Base-by-base conservation (phyloP, 1,140 invertebrate genomes). In the Aphelenchoides fujianensis region DNA sequence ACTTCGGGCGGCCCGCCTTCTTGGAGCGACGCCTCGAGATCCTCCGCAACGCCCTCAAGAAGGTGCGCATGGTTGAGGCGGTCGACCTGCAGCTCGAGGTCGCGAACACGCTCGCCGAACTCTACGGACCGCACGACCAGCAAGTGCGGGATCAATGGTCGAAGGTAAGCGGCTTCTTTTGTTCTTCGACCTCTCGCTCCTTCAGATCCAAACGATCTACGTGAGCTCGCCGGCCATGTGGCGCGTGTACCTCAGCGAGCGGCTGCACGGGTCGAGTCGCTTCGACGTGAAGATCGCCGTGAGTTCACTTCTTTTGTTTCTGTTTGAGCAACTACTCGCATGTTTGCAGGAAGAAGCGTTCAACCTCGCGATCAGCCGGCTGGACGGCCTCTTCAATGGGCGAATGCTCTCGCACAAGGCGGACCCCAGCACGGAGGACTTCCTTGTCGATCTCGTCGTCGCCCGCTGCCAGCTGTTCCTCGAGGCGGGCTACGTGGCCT, bases 1-100 rank as follows among this genome's bases (percentile, higher is more conserved):
- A 66, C 32, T 12, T 19, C 53, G n/a, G n/a, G n/a, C 32, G 2
- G 37, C 19, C 12, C 1, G 34, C 1, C 31, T 66, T n/a, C 31
- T 66, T 66, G 2, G 63, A 66, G 53, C 31, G 63, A 32, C 31
- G 36, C 37, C 12, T 36, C 36, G 63, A 66, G 32, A 66, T 66
- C 36, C 37, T 66, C 36, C 37, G 31, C 37, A 12, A 36, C 19
- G 63, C n/a, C 19, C n/a, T 30, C 12, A 66, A 37, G 36, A 34
- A 31, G n/a, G 32, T 66, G 12, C 63, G 16, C 31, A 16, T 12
- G n/a, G 16, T 41, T 32, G 31, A 36, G 12, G 12, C 31, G 16
- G 16, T 66, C 12, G 27, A 30, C 37, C 36, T 66, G 16, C 12
- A 36, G 12, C 30, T 66, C 23, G 7, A 66, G 7, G 12, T 36